A percentile compares a stretch with the other conserved stretches of the same genome.
phyloP scores from a whole-genome alignment of 2,797 vertebrate genomes.

The Poecilia wingei region DNA sequence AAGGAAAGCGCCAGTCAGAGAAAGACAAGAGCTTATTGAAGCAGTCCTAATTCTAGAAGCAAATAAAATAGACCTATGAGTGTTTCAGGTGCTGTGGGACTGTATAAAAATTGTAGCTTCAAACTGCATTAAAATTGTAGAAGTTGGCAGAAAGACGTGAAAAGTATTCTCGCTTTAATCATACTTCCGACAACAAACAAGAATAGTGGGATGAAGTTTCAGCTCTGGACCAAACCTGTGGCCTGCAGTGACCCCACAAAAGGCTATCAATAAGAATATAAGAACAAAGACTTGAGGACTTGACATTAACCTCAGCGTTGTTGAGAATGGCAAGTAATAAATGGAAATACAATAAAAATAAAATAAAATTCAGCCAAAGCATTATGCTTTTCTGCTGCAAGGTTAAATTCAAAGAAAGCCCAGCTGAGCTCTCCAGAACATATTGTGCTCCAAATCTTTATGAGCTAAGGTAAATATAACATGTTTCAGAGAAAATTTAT shows the following conservation, averaged over 20 bases:
- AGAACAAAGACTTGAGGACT: not conserved
- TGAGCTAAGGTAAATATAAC: slow-evolving; percentile 22
- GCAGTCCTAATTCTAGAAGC: too few species aligned
- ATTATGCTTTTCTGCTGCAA: not conserved
- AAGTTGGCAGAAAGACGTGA: too few species aligned
- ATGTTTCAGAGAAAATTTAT: slow-evolving; percentile 23
- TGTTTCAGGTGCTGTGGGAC: too few species aligned
- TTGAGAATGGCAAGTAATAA: not conserved
- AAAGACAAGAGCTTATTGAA: too few species aligned
- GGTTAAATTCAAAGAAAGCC: slow-evolving; percentile 36
- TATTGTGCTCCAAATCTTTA: slow-evolving; percentile 26
- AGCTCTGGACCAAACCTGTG: not conserved
- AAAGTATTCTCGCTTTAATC: too few species aligned
- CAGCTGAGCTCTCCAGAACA: slow-evolving; percentile 34
- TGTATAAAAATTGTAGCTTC: not conserved
- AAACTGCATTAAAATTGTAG: too few species aligned
- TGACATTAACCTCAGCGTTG: not conserved
- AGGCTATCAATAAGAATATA: not conserved
- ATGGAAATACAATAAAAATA: not conserved
- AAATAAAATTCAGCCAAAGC: not conserved
- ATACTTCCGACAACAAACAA: not conserved
- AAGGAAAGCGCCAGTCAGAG: too few species aligned
- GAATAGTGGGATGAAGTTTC: not conserved
- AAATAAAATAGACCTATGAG: too few species aligned
- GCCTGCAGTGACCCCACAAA: not conserved